A percentile compares a stretch with the other conserved stretches of the same genome.
These are phyloP conservation scores for Holocentrus rufus DNA, from an alignment of 2,797 vertebrate species.

Conservation along the genomic window DNA sequence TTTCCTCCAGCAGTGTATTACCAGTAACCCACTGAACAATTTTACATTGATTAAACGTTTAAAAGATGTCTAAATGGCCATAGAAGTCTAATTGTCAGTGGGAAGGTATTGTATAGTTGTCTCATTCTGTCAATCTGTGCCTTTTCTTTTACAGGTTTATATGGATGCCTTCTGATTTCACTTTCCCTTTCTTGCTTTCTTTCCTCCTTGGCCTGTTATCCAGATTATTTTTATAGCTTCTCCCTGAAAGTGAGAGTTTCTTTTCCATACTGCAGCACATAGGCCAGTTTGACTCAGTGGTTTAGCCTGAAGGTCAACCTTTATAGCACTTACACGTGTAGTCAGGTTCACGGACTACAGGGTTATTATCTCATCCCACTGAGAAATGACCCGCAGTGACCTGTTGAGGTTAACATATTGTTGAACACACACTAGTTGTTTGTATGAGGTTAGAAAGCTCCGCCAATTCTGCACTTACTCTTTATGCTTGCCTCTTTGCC, in stretches of 20 bases:
- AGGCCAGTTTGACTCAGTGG: neutral
- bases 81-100: no score
- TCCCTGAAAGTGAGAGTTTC: neutral
- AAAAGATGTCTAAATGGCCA: no score
- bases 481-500: constrained; percentile 63
- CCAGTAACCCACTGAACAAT: neutral
- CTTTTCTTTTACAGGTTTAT: constrained; percentile 66
- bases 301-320: neutral
- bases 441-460: constrained; percentile 15
- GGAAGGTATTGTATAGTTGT: neutral
- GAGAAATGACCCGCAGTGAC: no score
- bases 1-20: neutral
- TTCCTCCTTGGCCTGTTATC: constrained; percentile 79
- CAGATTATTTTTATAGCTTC: constrained; percentile 47
- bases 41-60: no score
- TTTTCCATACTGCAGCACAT: no score
- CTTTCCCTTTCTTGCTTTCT: neutral
- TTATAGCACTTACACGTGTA: no score
- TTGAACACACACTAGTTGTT: neutral
- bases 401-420: no score
- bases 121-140: constrained; percentile 5
- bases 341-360: neutral
- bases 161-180: constrained; percentile 64
- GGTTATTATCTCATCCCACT: neutral
- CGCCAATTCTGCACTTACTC: constrained; percentile 73